Conservation (phyloP, 2,888 invertebrate genomes). For the Drosophila mimetica region DNA sequence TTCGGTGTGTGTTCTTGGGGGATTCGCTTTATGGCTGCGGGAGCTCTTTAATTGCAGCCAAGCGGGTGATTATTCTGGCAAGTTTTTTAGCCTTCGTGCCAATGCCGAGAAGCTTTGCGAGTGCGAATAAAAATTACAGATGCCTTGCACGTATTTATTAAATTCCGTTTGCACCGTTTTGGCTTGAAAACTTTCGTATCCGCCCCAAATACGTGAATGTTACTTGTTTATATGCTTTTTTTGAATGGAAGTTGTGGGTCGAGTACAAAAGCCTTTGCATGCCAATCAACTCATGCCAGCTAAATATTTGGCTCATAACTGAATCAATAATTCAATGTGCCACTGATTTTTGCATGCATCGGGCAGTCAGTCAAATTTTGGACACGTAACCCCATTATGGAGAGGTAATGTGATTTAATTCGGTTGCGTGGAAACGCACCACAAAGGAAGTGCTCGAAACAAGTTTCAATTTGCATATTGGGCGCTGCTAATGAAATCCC, state of each 20-base stretch:
- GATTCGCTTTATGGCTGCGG: constrained; percentile 42
- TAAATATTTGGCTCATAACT: constrained; percentile 57
- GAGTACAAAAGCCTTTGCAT: constrained; percentile 62
- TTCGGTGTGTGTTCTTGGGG: constrained; percentile 14
- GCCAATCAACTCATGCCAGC: constrained; percentile 54
- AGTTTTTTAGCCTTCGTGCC: constrained; percentile 50
- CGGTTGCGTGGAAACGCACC: constrained; percentile 25
- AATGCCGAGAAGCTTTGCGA: constrained; percentile 47
- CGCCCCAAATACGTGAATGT: constrained; percentile 30
- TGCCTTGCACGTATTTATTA: constrained; percentile 74
- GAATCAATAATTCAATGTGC: constrained; percentile 63
- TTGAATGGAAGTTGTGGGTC: too few species aligned
- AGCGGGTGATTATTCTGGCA: constrained; percentile 68
- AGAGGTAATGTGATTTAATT: constrained; percentile 53
- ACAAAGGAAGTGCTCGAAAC: constrained; percentile 5
- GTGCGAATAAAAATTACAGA: constrained; percentile 56
- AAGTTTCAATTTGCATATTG: constrained; percentile 18
- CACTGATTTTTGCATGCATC: constrained; percentile 55
- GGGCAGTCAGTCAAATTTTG: constrained; percentile 18
- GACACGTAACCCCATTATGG: constrained; percentile 55
- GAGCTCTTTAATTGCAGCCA: constrained; percentile 72
- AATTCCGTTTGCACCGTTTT: constrained; percentile 69
- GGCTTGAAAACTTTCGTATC: constrained; percentile 58
- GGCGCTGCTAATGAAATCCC: not conserved
- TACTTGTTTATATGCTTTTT: constrained; percentile 9